These are phyloP conservation scores for Leptinotarsa rubiginosa DNA, from an alignment of 2,888 invertebrate genomes.

Conservation along the genomic window DNA sequence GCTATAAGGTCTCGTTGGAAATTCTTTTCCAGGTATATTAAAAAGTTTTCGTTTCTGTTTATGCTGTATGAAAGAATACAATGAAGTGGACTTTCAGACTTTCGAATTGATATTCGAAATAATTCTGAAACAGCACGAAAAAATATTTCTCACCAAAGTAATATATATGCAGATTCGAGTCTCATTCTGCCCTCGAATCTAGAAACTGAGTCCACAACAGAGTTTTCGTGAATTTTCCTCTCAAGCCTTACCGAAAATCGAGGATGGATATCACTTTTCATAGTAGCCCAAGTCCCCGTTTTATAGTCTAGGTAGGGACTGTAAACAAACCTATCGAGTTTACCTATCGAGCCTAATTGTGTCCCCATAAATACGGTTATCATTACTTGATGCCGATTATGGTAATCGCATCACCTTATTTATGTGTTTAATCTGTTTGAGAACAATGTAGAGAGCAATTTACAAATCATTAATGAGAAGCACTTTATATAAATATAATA, in stretches of 20 bases:
- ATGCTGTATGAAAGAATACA: no score
- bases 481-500: no score
- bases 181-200: background rate
- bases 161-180: background rate
- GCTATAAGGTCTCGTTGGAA: no score
- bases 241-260: slow-evolving; percentile 16
- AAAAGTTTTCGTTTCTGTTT: no score
- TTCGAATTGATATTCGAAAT: no score
- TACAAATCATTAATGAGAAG: no score
- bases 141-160: background rate
- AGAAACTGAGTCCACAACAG: slow-evolving; percentile 7
- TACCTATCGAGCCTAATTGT: slow-evolving; percentile 21
- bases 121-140: background rate
- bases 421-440: slow-evolving; percentile 24
- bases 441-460: background rate
- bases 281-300: slow-evolving; percentile 25
- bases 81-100: no score
- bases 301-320: slow-evolving; percentile 27
- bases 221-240: slow-evolving; percentile 17
- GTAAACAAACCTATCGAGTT: slow-evolving; percentile 28
- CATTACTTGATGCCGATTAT: slow-evolving; percentile 26
- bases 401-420: slow-evolving; percentile 25
- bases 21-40: no score
- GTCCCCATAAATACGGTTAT: slow-evolving; percentile 25
- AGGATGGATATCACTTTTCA: slow-evolving; percentile 25